Conservation (phyloP, 1,140 invertebrate species). For the Halictus rubicundus region DNA sequence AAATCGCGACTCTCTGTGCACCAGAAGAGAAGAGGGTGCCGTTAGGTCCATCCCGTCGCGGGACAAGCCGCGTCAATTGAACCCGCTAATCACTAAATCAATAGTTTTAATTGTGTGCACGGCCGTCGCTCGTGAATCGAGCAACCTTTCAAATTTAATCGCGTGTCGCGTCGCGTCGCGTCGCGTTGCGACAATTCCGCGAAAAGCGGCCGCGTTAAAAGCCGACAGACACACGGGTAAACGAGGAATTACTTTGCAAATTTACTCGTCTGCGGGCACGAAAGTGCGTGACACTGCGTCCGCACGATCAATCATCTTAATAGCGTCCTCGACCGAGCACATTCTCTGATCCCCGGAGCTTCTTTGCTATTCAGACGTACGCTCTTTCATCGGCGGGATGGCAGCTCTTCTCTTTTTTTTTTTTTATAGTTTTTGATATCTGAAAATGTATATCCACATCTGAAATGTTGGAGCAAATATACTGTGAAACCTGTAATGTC, state of each 20-base stretch:
- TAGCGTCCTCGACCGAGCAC: background rate
- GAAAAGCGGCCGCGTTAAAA: background rate
- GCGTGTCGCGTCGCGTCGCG: background rate
- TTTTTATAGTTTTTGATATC: no score
- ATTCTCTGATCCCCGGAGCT: background rate
- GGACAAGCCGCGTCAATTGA: background rate
- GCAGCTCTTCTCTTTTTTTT: no score
- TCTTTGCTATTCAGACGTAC: background rate
- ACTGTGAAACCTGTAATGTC: no score
- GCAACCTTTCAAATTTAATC: slow-evolving; percentile 12
- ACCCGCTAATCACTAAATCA: slow-evolving; percentile 22
- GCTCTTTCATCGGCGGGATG: no score
- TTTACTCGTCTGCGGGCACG: background rate
- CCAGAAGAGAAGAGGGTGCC: background rate
- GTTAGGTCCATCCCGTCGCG: background rate
- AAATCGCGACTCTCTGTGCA: background rate
- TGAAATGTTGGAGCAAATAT: no score
- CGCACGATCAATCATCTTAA: slow-evolving; percentile 28
- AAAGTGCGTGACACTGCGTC: background rate
- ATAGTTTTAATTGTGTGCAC: slow-evolving; percentile 22
- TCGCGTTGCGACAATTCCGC: background rate
- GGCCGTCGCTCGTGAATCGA: background rate
- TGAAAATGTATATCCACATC: no score
- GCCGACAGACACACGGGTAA: background rate
- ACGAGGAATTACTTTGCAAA: slow-evolving; percentile 20